Conservation (phyloP, 2,113 vertebrate genomes). For the Sinocyclocheilus grahami region DNA sequence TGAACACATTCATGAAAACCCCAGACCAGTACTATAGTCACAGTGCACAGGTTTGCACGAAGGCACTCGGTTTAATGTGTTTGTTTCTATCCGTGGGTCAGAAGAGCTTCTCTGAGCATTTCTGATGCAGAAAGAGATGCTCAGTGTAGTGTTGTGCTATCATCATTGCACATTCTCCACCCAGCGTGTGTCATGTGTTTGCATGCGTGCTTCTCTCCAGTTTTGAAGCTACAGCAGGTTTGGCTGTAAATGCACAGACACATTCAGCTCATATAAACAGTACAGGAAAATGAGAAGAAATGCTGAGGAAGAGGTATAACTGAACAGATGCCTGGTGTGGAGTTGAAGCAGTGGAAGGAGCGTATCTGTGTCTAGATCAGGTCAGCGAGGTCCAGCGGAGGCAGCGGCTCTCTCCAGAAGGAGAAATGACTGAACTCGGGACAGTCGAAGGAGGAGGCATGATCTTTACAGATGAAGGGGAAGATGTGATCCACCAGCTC, state of each 20-base stretch:
- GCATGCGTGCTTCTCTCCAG: neutral
- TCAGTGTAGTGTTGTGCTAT: neutral
- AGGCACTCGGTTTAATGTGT: neutral
- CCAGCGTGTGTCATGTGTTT: neutral
- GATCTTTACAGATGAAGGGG: constrained; percentile 72
- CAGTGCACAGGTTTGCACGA: neutral
- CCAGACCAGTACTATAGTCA: neutral
- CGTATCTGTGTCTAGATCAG: constrained; percentile 5
- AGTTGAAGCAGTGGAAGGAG: neutral
- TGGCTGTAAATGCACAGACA: neutral
- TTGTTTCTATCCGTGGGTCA: too few species aligned
- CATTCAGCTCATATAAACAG: neutral
- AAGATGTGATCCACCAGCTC: constrained; percentile 91
- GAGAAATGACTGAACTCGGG: constrained; percentile 85
- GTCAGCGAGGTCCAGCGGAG: constrained; percentile 66
- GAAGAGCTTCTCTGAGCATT: neutral
- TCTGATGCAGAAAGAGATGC: neutral
- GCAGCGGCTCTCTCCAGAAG: constrained; percentile 81
- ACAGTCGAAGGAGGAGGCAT: constrained; percentile 66
- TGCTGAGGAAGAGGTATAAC: neutral
- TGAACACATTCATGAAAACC: neutral
- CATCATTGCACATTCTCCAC: neutral
- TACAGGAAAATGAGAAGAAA: neutral
- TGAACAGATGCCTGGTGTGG: neutral
- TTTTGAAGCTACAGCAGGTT: neutral